A percentile compares a stretch with the other conserved stretches of the same genome.
Evolutionary conservation across 2,113 vertebrate species (phyloP).

Genomic region (Apeltes quadracus): DNA sequence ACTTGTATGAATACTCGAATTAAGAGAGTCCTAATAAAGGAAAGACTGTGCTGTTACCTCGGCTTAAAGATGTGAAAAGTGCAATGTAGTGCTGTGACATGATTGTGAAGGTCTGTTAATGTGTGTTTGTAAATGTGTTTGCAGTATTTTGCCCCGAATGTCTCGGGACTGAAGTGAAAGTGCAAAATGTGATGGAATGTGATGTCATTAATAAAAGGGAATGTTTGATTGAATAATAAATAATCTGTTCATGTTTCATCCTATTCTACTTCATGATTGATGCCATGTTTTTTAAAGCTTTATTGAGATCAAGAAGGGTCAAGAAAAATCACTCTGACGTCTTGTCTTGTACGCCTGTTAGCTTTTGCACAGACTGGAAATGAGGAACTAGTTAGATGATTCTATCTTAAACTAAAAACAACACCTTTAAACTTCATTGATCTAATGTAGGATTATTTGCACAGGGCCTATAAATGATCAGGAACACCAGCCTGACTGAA

Average conservation of each 20-base stretch:
- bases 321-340: background rate
- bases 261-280: conserved; percentile 1
- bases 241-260: background rate
- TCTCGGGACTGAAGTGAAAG: conserved; percentile 61
- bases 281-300: background rate
- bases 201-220: conserved; percentile 48
- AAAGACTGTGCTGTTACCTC: conserved; percentile 64
- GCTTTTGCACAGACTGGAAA: background rate
- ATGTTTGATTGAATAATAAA: conserved; percentile 43
- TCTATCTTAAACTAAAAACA: background rate
- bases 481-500: background rate
- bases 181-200: conserved; percentile 66
- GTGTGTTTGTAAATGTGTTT: conserved; percentile 55
- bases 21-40: conserved; percentile 23
- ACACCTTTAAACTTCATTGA: background rate
- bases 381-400: too few species aligned
- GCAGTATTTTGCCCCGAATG: conserved; percentile 48
- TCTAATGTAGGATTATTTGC: background rate
- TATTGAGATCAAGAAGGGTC: too few species aligned
- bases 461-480: background rate
- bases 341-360: background rate
- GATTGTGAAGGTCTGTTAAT: conserved; percentile 39
- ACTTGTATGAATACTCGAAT: conserved; percentile 49
- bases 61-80: conserved; percentile 71
- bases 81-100: conserved; percentile 26